A percentile compares a stretch with the other conserved stretches of the same genome.
Evolutionary conservation across 2,888 invertebrate genomes (phyloP).

Genomic region (Nomada ruficornis): DNA sequence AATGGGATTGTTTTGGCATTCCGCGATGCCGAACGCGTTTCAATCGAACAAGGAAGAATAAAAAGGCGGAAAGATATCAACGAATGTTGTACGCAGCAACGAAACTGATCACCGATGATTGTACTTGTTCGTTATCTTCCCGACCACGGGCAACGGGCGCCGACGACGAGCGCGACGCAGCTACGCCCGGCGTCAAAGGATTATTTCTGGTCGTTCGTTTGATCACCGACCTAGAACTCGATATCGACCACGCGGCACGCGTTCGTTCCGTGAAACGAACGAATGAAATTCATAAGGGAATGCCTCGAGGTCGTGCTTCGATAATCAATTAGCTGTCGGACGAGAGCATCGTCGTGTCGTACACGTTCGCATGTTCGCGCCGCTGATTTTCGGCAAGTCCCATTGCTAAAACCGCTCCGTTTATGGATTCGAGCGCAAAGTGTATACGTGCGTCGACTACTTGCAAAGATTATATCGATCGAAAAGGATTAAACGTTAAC

Average conservation of each 20-base stretch:
- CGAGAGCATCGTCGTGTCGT: constrained; percentile 1
- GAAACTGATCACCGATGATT: too few species aligned
- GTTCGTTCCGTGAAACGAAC: constrained; percentile 1
- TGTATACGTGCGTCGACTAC: constrained; percentile 39
- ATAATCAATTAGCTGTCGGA: constrained; percentile 20
- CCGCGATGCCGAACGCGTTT: constrained; percentile 11
- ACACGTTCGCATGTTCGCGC: constrained; percentile 5
- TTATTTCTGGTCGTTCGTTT: constrained; percentile 15
- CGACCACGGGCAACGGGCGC: background rate
- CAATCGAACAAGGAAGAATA: background rate
- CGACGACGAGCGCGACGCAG: constrained; percentile 14
- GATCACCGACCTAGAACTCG: constrained; percentile 24
- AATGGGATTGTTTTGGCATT: background rate
- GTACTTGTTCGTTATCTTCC: background rate
- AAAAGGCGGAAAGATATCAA: background rate
- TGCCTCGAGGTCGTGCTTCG: constrained; percentile 28
- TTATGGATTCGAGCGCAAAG: constrained; percentile 33
- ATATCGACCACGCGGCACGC: constrained; percentile 8
- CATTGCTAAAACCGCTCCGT: constrained; percentile 14
- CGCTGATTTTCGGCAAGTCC: constrained; percentile 39
- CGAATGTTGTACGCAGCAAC: too few species aligned
- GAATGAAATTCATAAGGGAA: constrained; percentile 33
- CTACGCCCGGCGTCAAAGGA: constrained; percentile 28
- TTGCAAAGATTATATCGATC: constrained; percentile 64
- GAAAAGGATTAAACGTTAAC: constrained; percentile 66